Base-by-base conservation (phyloP, 2,797 vertebrate species). In the Thalassophryne amazonica region DNA sequence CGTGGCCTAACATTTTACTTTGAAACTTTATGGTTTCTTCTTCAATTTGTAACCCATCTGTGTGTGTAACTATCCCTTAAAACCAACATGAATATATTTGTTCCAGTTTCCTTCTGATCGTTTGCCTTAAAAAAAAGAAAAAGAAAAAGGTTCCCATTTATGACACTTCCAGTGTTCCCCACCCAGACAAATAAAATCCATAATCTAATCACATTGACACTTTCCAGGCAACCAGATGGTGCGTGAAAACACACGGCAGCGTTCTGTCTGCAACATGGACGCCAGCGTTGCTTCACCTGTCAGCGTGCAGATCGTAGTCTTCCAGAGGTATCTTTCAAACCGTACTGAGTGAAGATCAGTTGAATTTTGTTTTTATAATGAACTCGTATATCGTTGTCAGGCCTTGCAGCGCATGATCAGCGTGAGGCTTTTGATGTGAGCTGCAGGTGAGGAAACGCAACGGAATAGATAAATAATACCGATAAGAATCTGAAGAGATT, bases 171-270 rank as follows among this genome's bases (percentile, higher is more conserved):
- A 37, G 28, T 4, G 30, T 13, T 67, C 58, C 59, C 57, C 76
- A 38, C 67, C 69, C 53, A 57, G 45, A 75, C 59, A 68, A 68
- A 73, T 66, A 80, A 67, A 75, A 60, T 55, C 37, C 2, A 4
- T 80, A 69, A 72, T 81, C 70, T 80, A 73, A 62, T 68, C 48
- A 42, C 42, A 42, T 3, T 38, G 17, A 69, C 38, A 22, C 20
- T 47, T 64, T 31, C 22, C 31, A 39, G 33, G n/a, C 15, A 50
- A 49, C 77, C 84, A 84, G 76, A 81, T 82, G 82, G 55, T 42
- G 59, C 21, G 20, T 57, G 54, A 43, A 61, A 27, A 49, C 36
- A 30, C 39, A 42, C 3, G 9, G 13, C 31, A 35, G 36, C 51
- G 75, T 75, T 69, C 62, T 59, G 19, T 66, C 47, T 48, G 14